Percentiles rank a stretch among this genome's conserved stretches.
Evolutionary conservation across 2,888 invertebrate genomes (phyloP).

Genomic region (Elysia crispata): DNA sequence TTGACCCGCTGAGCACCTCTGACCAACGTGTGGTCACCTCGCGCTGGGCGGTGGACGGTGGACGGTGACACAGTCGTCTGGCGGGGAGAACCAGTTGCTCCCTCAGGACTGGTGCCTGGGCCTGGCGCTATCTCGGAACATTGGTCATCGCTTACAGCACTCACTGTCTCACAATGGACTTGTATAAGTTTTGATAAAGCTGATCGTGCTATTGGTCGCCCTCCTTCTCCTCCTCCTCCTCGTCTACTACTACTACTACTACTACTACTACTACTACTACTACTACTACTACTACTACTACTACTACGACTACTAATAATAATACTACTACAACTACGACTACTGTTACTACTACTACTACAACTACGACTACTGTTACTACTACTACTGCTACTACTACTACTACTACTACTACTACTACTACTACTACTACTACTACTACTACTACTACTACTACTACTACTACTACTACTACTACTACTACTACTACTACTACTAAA

Average conservation of each 20-base stretch:
- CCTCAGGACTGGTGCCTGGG: too few species aligned
- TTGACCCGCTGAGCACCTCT: too few species aligned
- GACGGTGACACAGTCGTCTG: too few species aligned
- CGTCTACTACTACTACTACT: neutral
- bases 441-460: constrained; percentile 23
- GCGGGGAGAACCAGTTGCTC: too few species aligned
- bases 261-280: constrained; percentile 9
- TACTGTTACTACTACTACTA: constrained; percentile 14
- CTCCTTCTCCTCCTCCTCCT: neutral
- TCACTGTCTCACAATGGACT: neutral
- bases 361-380: constrained; percentile 17
- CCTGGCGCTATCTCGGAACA: too few species aligned
- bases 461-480: too few species aligned
- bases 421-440: constrained; percentile 41
- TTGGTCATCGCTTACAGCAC: too few species aligned
- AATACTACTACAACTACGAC: constrained; percentile 10
- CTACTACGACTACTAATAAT: neutral
- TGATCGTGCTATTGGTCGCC: neutral
- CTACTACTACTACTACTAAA: too few species aligned
- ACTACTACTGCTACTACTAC: constrained; percentile 21
- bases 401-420: constrained; percentile 22
- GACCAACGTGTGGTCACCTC: too few species aligned
- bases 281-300: neutral
- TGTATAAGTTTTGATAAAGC: neutral
- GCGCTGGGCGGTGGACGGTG: too few species aligned